These are phyloP conservation scores for Pangasius krempfi DNA, from an alignment of 2,797 vertebrate species.

Conservation along the genomic window DNA sequence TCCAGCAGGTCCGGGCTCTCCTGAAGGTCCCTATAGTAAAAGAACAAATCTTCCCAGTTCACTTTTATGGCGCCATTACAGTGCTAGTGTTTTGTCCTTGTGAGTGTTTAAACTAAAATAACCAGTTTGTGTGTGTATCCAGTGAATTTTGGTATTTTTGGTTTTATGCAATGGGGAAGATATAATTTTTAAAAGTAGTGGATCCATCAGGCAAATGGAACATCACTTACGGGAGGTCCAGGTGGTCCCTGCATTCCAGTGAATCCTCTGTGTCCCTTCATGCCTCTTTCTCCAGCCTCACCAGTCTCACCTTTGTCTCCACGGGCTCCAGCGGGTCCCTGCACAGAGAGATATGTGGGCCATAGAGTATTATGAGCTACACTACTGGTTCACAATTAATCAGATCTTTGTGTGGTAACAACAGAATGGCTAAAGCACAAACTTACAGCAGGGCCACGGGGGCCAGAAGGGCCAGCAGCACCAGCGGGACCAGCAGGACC, in stretches of 20 bases:
- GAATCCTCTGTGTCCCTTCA: constrained; percentile 99
- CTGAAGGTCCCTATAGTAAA: constrained; percentile 80
- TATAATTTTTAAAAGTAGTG: background rate
- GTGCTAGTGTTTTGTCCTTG: background rate
- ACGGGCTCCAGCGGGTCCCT: constrained; percentile 89
- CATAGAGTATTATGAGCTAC: background rate
- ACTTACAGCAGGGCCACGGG: constrained; percentile 94
- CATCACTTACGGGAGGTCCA: constrained; percentile 85
- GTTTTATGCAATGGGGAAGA: background rate
- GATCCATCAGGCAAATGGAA: background rate
- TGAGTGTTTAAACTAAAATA: background rate
- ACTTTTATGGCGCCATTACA: background rate
- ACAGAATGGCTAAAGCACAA: background rate
- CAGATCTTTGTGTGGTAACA: background rate
- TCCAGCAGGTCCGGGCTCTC: constrained; percentile 94
- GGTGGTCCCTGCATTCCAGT: constrained; percentile 94
- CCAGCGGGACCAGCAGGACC: constrained; percentile 81
- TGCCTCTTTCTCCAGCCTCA: constrained; percentile 96
- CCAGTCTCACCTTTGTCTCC: constrained; percentile 98
- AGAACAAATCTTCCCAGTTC: constrained; percentile 6
- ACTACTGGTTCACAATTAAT: background rate
- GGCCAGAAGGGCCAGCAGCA: constrained; percentile 82
- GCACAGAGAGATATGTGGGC: constrained; percentile 20
- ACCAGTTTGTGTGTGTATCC: background rate
- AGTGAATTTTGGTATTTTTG: background rate